phyloP scores from a whole-genome alignment of 92 coral and sea anemone genomes.

The Phenganax marumi region DNA sequence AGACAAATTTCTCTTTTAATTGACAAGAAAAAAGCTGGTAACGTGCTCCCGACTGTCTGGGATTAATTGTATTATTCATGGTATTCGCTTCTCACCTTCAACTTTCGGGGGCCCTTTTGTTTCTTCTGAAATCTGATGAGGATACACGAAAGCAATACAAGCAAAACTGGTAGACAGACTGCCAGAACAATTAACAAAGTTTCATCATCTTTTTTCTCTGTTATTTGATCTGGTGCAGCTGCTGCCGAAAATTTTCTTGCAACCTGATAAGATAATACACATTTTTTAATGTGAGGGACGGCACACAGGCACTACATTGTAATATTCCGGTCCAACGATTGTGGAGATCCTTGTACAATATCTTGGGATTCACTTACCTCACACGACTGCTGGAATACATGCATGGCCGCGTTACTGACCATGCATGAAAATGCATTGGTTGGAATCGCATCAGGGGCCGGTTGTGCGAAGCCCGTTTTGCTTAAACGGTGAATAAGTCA shows the following conservation, averaged over 20 bases:
- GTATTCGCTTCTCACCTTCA: slow-evolving; percentile 2
- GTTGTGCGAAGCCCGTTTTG: too few species aligned
- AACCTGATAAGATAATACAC: not conserved
- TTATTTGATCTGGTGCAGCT: not conserved
- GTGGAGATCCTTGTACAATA: too few species aligned
- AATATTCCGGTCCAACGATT: too few species aligned
- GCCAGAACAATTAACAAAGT: slow-evolving; percentile 23
- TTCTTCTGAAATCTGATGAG: slow-evolving; percentile 14
- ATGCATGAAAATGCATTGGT: too few species aligned
- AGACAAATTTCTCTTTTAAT: too few species aligned
- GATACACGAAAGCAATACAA: not conserved
- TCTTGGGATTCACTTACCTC: too few species aligned
- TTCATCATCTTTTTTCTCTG: slow-evolving; percentile 9
- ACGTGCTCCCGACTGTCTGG: not conserved
- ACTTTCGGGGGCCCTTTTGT: slow-evolving; percentile 2
- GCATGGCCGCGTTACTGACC: too few species aligned
- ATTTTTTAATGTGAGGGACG: too few species aligned
- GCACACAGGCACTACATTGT: too few species aligned
- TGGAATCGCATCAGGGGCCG: too few species aligned
- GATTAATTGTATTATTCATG: not conserved
- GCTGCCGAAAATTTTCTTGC: not conserved
- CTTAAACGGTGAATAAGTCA: too few species aligned
- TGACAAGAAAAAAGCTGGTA: not conserved
- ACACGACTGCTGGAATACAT: too few species aligned
- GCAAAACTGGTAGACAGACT: slow-evolving; percentile 2